A percentile compares a stretch with the other conserved stretches of the same genome.
These are phyloP conservation scores for Moxostoma hubbsi DNA, from an alignment of 2,797 vertebrate species.

Conservation along the genomic window DNA sequence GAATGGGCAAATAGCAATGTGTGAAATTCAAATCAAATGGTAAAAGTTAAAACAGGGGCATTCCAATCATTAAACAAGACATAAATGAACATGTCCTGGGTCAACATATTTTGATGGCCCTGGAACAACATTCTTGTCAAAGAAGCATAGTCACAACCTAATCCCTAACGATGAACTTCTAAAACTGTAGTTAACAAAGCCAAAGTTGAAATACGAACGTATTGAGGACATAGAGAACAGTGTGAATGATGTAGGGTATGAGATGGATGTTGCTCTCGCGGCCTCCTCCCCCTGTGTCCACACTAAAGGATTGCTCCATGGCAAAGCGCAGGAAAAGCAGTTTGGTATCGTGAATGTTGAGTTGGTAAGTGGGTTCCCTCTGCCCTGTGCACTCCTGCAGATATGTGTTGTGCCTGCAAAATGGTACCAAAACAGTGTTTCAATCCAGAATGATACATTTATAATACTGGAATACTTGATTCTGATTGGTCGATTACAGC, in stretches of 20 bases:
- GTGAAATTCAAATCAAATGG: background rate
- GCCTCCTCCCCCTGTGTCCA: conserved; percentile 94
- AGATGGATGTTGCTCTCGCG: conserved; percentile 99
- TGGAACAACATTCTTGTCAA: too few species aligned
- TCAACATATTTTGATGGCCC: too few species aligned
- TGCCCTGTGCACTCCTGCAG: conserved; percentile 98
- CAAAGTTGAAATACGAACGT: conserved; percentile 80
- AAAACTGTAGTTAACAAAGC: background rate
- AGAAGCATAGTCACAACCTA: too few species aligned
- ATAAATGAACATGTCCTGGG: too few species aligned
- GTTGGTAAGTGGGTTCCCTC: conserved; percentile 97
- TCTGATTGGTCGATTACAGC: too few species aligned
- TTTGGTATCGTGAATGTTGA: conserved; percentile 98
- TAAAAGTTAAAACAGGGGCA: background rate
- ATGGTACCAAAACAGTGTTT: background rate
- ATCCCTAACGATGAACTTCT: too few species aligned
- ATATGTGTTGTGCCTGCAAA: conserved; percentile 95
- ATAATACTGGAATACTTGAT: background rate
- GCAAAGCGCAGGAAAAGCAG: conserved; percentile 96
- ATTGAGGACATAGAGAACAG: conserved; percentile 98
- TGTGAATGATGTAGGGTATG: conserved; percentile 98
- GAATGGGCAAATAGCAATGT: background rate
- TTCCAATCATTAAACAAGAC: background rate
- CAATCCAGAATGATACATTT: background rate
- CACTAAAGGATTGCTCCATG: conserved; percentile 97